phyloP scores from a whole-genome alignment of 2,797 vertebrate species.

The Acomys russatus region DNA sequence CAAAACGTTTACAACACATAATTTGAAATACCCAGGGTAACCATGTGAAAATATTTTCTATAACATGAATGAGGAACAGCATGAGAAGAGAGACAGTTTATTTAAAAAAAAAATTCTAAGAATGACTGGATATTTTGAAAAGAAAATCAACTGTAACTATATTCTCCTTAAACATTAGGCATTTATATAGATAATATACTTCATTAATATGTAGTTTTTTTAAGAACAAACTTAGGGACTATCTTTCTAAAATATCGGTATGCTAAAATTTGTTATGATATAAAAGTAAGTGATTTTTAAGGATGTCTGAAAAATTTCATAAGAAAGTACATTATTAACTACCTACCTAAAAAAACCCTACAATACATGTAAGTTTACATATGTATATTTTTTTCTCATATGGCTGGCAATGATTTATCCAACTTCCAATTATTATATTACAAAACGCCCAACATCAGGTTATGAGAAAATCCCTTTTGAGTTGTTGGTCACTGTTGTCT shows the following conservation, averaged over 20 bases:
- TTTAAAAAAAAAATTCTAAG: neutral
- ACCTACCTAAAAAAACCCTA: neutral
- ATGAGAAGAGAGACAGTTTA: neutral
- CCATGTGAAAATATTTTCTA: slow-evolving; percentile 5
- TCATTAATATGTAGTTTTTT: neutral
- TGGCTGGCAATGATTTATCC: neutral
- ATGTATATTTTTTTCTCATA: neutral
- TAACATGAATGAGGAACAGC: slow-evolving; percentile 15
- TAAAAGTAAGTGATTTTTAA: neutral
- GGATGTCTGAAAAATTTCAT: neutral
- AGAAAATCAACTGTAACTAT: neutral
- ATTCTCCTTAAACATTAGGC: neutral
- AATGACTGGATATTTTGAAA: neutral
- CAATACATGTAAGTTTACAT: neutral
- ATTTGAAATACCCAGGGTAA: neutral
- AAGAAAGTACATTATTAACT: neutral
- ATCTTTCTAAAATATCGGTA: neutral
- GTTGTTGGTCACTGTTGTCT: neutral
- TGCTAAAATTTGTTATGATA: neutral
- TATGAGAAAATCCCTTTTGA: neutral
- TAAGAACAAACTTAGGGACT: neutral
- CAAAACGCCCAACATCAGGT: neutral
- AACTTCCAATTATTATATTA: neutral
- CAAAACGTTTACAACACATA: neutral
- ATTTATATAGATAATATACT: neutral